Evolutionary conservation across 2,797 vertebrate genomes (phyloP), one percentile per base, ranked within the genome.

Genomic region (Pseudocheirus occidentalis): DNA sequence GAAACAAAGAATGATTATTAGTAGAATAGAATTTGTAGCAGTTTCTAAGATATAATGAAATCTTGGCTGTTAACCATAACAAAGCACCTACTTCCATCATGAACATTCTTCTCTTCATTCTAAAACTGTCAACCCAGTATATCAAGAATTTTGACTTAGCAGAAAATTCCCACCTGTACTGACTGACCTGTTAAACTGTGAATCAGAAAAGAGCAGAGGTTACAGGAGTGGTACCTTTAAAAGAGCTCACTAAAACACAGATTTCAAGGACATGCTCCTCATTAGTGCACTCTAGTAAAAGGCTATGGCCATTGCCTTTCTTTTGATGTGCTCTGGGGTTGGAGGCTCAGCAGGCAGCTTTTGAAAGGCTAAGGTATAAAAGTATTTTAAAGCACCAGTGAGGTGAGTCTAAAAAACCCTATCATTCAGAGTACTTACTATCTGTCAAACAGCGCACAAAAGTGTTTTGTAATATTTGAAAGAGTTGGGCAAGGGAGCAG

Each of bases 401-500:
- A 91, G 90, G 91, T 56, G 55, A 94, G 34, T 91, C 58, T 87
- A 29, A 92, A 94, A 93, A 94, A 59, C 55, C 55, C 53, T 89
- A 92, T 27, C 14, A n/a, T n/a, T 57, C 34, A 40, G 58, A 46
- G 27, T 91, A 87, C 55, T 56, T 91, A 94, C 90, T 92, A 94
- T 55, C 59, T 54, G 28, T 91, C 46, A 95, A 95, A 55, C 73
- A 87, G 73, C 3, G 9, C 73, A 87, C 73, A 87, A 46, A 81
- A 87, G 73, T 87, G 73, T 87, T 87, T 87, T 87, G 40, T 87
- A 87, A 27, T 90, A 94, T 92, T 56, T 91, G 66, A 92, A 58
- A 92, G 55, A 91, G 92, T 10, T 46, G 94, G 52, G 54, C 54
- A 95, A 91, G 53, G 92, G 46, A 87, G 81, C 56, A 96, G 58